These are phyloP conservation scores for Polydesmus complanatus DNA, from an alignment of 2,888 invertebrate genomes.

Conservation along the genomic window DNA sequence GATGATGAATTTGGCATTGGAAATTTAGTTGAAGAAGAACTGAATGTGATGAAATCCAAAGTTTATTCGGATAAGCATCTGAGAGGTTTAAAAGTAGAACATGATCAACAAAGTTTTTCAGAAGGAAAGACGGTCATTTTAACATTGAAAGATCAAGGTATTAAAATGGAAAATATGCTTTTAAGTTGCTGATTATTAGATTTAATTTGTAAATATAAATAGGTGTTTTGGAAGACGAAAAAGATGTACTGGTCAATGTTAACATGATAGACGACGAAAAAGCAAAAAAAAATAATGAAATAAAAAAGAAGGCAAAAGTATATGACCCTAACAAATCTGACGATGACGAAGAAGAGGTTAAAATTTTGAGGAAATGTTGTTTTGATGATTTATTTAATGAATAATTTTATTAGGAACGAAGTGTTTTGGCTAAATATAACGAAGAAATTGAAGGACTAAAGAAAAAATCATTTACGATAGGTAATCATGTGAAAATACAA, in stretches of 20 bases:
- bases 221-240: slow-evolving; percentile 63
- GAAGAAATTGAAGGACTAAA: slow-evolving; percentile 71
- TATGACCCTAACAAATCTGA: slow-evolving; percentile 68
- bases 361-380: slow-evolving; percentile 33
- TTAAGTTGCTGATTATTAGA: not conserved
- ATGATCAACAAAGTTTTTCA: slow-evolving; percentile 48
- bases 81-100: slow-evolving; percentile 71
- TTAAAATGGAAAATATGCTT: not conserved
- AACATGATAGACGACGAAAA: slow-evolving; percentile 74
- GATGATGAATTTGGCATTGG: slow-evolving; percentile 87
- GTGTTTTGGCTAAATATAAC: slow-evolving; percentile 70
- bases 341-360: slow-evolving; percentile 35
- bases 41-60: slow-evolving; percentile 29
- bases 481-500: slow-evolving; percentile 35
- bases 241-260: slow-evolving; percentile 81
- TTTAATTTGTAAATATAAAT: not conserved
- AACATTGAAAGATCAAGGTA: slow-evolving; percentile 80
- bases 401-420: not conserved
- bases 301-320: slow-evolving; percentile 63
- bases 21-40: slow-evolving; percentile 67
- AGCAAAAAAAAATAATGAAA: slow-evolving; percentile 67
- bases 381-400: not conserved
- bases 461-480: slow-evolving; percentile 57
- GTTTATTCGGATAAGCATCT: slow-evolving; percentile 59
- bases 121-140: slow-evolving; percentile 77